Evolutionary conservation across 1,140 invertebrate species (phyloP).

Genomic region (Hestina assimilis): DNA sequence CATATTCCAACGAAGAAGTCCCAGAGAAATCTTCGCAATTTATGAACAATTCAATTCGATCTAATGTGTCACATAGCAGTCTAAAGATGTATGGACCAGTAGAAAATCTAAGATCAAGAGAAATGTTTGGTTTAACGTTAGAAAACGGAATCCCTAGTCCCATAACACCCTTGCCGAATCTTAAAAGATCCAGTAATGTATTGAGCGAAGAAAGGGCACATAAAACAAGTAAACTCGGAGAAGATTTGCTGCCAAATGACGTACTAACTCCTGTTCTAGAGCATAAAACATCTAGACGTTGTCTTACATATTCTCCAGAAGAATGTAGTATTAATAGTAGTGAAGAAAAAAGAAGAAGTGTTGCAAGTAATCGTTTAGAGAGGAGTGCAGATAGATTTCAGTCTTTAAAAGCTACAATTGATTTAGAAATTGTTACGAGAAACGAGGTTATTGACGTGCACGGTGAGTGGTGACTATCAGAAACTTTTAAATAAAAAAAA

Average conservation of each 20-base stretch:
- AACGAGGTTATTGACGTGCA: conserved; percentile 71
- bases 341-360: conserved; percentile 66
- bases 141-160: conserved; percentile 71
- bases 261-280: conserved; percentile 64
- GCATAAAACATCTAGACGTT: conserved; percentile 65
- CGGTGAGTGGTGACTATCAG: conserved; percentile 77
- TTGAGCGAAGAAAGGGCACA: conserved; percentile 66
- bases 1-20: conserved; percentile 23
- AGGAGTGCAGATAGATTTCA: conserved; percentile 54
- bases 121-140: conserved; percentile 61
- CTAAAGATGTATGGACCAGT: conserved; percentile 41
- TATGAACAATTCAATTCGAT: conserved; percentile 43
- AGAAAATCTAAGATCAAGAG: conserved; percentile 52
- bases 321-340: conserved; percentile 66
- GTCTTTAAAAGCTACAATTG: conserved; percentile 63
- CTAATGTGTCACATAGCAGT: conserved; percentile 64
- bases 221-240: conserved; percentile 67
- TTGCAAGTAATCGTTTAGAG: conserved; percentile 63
- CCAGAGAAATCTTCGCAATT: conserved; percentile 16
- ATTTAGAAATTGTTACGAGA: conserved; percentile 62
- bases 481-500: conserved; percentile 23
- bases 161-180: conserved; percentile 58
- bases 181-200: conserved; percentile 60
- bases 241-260: conserved; percentile 51
- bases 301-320: conserved; percentile 69